Evolutionary conservation across 92 coral and sea anemone genomes (phyloP).

Genomic region (Parazoanthus swiftii): DNA sequence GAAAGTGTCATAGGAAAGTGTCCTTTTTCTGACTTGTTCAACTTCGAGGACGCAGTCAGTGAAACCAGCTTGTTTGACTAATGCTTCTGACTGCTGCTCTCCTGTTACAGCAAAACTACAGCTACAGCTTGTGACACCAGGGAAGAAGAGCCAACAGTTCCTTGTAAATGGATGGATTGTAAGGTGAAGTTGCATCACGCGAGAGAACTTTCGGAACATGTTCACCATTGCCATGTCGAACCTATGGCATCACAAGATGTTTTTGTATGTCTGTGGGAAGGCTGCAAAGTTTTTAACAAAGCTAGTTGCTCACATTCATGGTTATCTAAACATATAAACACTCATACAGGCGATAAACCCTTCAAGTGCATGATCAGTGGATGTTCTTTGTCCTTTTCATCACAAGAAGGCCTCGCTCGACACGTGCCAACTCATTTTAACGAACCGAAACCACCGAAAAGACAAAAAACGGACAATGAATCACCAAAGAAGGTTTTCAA

Average conservation of each 20-base stretch:
- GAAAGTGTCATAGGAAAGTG: neutral
- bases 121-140: slow-evolving; percentile 26
- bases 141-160: slow-evolving; percentile 40
- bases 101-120: slow-evolving; percentile 33
- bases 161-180: slow-evolving; percentile 82
- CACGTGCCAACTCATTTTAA: slow-evolving; percentile 97
- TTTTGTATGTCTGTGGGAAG: slow-evolving; percentile 93
- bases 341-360: slow-evolving; percentile 96
- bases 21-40: neutral
- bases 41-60: neutral
- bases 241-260: slow-evolving; percentile 91
- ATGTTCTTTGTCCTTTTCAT: slow-evolving; percentile 87
- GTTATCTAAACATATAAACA: slow-evolving; percentile 92
- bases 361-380: slow-evolving; percentile 96
- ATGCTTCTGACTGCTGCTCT: neutral
- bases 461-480: slow-evolving; percentile 70
- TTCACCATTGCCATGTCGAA: slow-evolving; percentile 80
- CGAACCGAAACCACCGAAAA: slow-evolving; percentile 80
- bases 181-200: slow-evolving; percentile 26
- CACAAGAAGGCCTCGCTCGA: slow-evolving; percentile 91
- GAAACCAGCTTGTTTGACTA: neutral
- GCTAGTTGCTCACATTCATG: slow-evolving; percentile 98
- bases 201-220: slow-evolving; percentile 85
- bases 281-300: slow-evolving; percentile 96
- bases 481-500: slow-evolving; percentile 76